These are phyloP conservation scores for Mythimna lalbum DNA, from an alignment of 2,888 invertebrate genomes.

Conservation along the genomic window DNA sequence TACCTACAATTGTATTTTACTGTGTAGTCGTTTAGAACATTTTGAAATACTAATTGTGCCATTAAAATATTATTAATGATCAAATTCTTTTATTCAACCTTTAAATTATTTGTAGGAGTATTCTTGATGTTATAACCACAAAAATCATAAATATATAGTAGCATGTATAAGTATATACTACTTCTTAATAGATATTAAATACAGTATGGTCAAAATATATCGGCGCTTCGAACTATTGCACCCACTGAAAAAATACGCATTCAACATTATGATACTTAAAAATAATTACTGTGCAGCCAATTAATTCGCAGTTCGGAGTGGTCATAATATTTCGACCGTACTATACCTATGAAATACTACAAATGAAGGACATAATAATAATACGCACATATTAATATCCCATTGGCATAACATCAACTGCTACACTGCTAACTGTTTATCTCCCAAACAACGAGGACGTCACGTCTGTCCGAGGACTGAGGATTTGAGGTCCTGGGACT, in stretches of 20 bases:
- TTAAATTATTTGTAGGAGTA: neutral
- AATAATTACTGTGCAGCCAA: too few relatives aligned
- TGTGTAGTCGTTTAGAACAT: conserved; percentile 21
- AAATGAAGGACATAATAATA: neutral
- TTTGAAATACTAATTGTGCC: conserved; percentile 24
- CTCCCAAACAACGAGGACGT: neutral
- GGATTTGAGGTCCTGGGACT: neutral
- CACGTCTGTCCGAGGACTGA: too few relatives aligned
- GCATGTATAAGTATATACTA: too few relatives aligned
- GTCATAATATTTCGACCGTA: too few relatives aligned
- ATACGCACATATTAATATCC: neutral
- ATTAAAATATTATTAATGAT: conserved; percentile 32
- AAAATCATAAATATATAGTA: neutral
- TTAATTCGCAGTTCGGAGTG: too few relatives aligned
- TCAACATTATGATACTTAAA: too few relatives aligned
- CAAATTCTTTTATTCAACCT: neutral
- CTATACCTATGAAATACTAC: too few relatives aligned
- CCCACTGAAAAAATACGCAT: too few relatives aligned
- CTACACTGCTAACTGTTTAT: neutral
- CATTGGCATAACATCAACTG: neutral
- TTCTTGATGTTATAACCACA: neutral
- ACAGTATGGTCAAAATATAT: too few relatives aligned
- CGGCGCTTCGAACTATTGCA: too few relatives aligned
- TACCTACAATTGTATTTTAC: neutral
- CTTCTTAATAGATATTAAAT: too few relatives aligned